Percentiles rank a stretch among this genome's conserved stretches.
Evolutionary conservation across 2,888 invertebrate species (phyloP).

Genomic region (Germaria angustata): DNA sequence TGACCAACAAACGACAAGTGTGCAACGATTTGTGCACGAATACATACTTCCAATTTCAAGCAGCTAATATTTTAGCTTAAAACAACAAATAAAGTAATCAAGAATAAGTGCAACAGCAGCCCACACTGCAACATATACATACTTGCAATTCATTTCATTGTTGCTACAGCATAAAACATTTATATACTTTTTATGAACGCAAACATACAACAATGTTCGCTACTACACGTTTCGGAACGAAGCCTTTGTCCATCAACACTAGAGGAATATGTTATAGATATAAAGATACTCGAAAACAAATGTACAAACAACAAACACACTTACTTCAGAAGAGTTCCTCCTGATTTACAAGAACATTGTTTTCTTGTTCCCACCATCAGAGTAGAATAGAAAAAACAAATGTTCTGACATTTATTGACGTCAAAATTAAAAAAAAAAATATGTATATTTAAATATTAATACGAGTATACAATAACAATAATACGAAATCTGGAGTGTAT

Average conservation of each 20-base stretch:
- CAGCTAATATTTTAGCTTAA: slow-evolving; percentile 70
- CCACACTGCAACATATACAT: slow-evolving; percentile 4
- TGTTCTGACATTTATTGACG: slow-evolving; percentile 76
- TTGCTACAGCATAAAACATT: background rate
- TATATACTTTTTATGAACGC: background rate
- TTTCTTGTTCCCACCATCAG: slow-evolving; percentile 32
- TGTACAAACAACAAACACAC: slow-evolving; percentile 9
- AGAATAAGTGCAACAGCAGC: slow-evolving; percentile 38
- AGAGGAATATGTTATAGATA: background rate
- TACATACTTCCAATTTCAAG: slow-evolving; percentile 69
- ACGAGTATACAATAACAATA: background rate
- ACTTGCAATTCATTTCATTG: background rate
- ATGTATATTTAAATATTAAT: too few relatives aligned
- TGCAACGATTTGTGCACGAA: background rate
- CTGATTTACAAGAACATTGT: slow-evolving; percentile 21
- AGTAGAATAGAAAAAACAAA: slow-evolving; percentile 60
- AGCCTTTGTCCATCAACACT: slow-evolving; percentile 69
- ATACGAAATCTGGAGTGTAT: too few relatives aligned
- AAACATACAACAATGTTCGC: background rate
- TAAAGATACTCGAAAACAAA: slow-evolving; percentile 20
- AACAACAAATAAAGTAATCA: slow-evolving; percentile 77
- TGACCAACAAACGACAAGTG: slow-evolving; percentile 42
- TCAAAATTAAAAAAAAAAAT: slow-evolving; percentile 71
- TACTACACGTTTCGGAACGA: background rate
- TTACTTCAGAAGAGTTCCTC: slow-evolving; percentile 5